Evolutionary conservation across 2,888 invertebrate species (phyloP), one percentile per base, ranked within the genome.

Genomic region (Auanema freiburgensis): DNA sequence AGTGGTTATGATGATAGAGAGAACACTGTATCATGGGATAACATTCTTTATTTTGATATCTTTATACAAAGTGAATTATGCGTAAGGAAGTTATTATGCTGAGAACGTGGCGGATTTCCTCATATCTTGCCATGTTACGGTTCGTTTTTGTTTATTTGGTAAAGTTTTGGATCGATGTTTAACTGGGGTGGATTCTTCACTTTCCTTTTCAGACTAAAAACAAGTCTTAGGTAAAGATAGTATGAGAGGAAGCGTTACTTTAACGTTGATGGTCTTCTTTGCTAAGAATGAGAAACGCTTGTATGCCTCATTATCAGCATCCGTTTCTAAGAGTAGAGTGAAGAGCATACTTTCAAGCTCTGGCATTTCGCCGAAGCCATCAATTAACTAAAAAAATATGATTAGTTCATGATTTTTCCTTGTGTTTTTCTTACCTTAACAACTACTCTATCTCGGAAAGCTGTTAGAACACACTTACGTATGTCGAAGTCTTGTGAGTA

Each of bases 361-460:
- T 25, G 65, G 62, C 5, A 69, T 43, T 53, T 46, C 21, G 3
- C 10, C 46, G 46, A 46, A 46, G 5, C 16, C 21, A 5, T 46
- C 46, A 46, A 46, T 18, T 6, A 46, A 18, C 46, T 46, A 6
- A 21, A 46, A 10, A 16, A 21, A 46, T 46, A 18, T 3, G 16
- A 5, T 21, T 18, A n/a, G 11, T 43, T 11, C 43, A n/a, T n/a
- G 11, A 43, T 16, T 52, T n/a, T 52, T 52, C 24, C 5, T 21
- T n/a, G n/a, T n/a, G n/a, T n/a, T n/a, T n/a, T 8, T 23, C 25
- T 52, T 63, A 68, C 68, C 65, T 68, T 68, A 33, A 63, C 63
- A 24, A 71, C 63, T 57, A 71, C 71, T 55, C 67, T 59, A 60
- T 72, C 71, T 40, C 71, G 65, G 60, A 72, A 72, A 49, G 69